Conservation (phyloP, 2,888 invertebrate species). For the Phengaris alcon region DNA sequence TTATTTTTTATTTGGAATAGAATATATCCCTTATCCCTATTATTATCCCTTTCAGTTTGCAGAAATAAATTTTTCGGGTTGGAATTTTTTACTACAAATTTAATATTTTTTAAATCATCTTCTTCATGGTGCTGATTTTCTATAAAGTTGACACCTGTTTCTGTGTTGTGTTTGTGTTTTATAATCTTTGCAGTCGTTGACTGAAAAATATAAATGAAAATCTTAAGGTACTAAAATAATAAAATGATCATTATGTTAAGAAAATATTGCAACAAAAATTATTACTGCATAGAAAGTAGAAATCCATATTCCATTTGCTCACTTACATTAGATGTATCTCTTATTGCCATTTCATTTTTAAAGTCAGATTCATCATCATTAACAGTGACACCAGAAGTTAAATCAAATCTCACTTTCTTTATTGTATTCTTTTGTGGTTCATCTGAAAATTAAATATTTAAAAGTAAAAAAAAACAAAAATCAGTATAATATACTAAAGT, state of each 20-base stretch:
- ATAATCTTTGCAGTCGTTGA: neutral
- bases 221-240: neutral
- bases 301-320: neutral
- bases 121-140: neutral
- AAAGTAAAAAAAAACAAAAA: neutral
- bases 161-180: neutral
- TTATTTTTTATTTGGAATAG: neutral
- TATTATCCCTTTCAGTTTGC: neutral
- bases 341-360: neutral
- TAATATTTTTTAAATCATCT: constrained; percentile 4
- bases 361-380: neutral
- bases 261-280: neutral
- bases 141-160: neutral
- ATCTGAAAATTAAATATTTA: neutral
- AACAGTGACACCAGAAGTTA: neutral
- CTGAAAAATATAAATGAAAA: neutral
- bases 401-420: constrained; percentile 5
- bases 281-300: too few relatives aligned
- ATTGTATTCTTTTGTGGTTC: neutral
- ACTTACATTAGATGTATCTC: neutral
- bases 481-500: neutral
- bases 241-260: neutral
- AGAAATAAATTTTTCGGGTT: neutral
- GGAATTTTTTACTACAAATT: neutral
- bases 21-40: neutral